Conservation (phyloP, 2,888 invertebrate species). For the Caenorhabditis uteleia region DNA sequence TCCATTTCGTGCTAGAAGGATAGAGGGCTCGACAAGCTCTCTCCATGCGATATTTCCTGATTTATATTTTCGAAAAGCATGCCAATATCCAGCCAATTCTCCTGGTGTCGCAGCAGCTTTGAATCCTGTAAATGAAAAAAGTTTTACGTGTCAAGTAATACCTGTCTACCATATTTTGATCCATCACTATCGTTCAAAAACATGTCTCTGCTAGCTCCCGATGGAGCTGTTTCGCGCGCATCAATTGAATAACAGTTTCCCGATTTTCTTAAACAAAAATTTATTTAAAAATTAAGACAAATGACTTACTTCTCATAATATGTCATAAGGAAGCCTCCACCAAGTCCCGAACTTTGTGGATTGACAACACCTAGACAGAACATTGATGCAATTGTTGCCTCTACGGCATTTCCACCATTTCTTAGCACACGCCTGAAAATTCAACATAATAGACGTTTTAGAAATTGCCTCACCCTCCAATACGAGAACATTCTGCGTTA, state of each 20-base stretch:
- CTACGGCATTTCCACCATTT: conserved; percentile 78
- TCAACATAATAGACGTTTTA: too few species aligned
- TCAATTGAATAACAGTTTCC: conserved; percentile 68
- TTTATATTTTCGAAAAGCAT: too few species aligned
- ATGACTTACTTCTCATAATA: conserved; percentile 76
- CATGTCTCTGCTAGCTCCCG: conserved; percentile 74
- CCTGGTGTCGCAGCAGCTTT: conserved; percentile 65
- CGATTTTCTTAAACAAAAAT: conserved; percentile 36
- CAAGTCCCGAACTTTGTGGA: conserved; percentile 86
- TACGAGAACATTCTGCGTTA: conserved; percentile 65
- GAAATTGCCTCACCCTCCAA: conserved; percentile 52
- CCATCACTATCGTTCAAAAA: conserved; percentile 59
- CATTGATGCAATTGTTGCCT: conserved; percentile 84
- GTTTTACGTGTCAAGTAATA: background rate
- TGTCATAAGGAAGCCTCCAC: conserved; percentile 87
- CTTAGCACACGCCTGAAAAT: conserved; percentile 79
- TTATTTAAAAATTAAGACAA: too few species aligned
- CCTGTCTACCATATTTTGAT: conserved; percentile 46
- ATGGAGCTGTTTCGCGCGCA: conserved; percentile 72
- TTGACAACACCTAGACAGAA: conserved; percentile 86
- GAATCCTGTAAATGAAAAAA: conserved; percentile 46
- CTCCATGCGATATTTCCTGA: conserved; percentile 58
- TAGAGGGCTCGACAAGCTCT: conserved; percentile 55
- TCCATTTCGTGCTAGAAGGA: conserved; percentile 58
- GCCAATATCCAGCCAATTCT: conserved; percentile 67